phyloP scores from a whole-genome alignment of 1,140 invertebrate species.

The Heliconius himera region DNA sequence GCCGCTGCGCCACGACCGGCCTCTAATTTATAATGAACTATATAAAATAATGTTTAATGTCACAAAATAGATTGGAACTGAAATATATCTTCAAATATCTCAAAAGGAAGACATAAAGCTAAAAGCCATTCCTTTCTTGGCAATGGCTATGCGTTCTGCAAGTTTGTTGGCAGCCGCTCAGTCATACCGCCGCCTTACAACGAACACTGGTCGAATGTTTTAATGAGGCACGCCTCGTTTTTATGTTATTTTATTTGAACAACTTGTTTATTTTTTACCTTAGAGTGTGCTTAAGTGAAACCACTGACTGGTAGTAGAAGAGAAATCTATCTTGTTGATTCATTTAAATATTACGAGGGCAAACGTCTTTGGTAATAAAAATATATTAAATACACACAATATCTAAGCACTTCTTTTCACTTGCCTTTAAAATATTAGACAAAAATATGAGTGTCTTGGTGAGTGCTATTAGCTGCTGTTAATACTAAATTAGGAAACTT shows the following conservation, averaged over 20 bases:
- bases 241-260: constrained; percentile 10
- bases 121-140: constrained; percentile 27
- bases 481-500: too few species aligned
- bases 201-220: constrained; percentile 12
- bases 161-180: constrained; percentile 26
- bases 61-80: background rate
- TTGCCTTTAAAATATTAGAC: background rate
- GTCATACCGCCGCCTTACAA: background rate
- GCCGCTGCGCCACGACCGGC: too few species aligned
- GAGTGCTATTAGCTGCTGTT: too few species aligned
- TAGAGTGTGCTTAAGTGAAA: constrained; percentile 12
- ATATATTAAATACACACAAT: background rate
- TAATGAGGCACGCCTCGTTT: constrained; percentile 8
- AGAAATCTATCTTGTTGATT: constrained; percentile 8
- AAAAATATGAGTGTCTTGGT: background rate
- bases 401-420: background rate
- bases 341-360: constrained; percentile 4
- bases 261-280: constrained; percentile 4
- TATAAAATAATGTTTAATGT: too few species aligned
- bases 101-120: constrained; percentile 16
- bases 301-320: background rate
- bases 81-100: constrained; percentile 2
- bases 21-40: too few species aligned
- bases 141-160: constrained; percentile 18
- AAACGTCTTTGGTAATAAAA: background rate